Percentiles rank a stretch among this genome's conserved stretches.
phyloP scores from a whole-genome alignment of 2,888 invertebrate species.

The Merodon equestris region DNA sequence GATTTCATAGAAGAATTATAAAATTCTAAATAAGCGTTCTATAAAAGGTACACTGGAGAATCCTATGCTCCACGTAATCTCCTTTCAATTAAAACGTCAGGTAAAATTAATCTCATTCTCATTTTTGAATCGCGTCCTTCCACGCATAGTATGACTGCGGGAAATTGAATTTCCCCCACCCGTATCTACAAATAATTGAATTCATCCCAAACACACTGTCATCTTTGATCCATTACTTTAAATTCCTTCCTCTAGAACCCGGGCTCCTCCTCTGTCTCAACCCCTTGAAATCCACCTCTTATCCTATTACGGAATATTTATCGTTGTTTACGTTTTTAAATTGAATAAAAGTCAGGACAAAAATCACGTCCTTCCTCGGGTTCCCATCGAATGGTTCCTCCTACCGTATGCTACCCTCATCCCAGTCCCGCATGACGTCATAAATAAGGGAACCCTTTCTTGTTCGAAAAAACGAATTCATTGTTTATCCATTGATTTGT shows the following conservation, averaged over 20 bases:
- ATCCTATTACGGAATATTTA: constrained; percentile 41
- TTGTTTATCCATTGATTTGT: constrained; percentile 58
- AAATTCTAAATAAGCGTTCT: no score
- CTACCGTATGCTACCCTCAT: constrained; percentile 45
- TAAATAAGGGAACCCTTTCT: constrained; percentile 51
- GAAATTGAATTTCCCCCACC: constrained; percentile 21
- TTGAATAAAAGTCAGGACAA: constrained; percentile 55
- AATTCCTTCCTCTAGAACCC: constrained; percentile 9
- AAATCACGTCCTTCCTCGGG: constrained; percentile 38
- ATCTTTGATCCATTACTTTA: constrained; percentile 45
- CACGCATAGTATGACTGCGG: no score
- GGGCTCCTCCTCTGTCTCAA: not conserved
- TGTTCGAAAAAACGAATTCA: constrained; percentile 14
- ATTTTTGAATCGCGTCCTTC: no score
- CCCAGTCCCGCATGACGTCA: constrained; percentile 59
- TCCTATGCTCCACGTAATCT: no score
- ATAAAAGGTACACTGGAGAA: no score
- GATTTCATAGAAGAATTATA: no score
- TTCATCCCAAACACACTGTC: constrained; percentile 35
- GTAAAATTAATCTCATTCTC: no score
- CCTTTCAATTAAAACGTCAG: no score
- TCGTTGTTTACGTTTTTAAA: constrained; percentile 60
- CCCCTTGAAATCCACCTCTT: not conserved
- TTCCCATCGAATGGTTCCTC: constrained; percentile 18
- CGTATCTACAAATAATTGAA: constrained; percentile 35